Percentiles rank a stretch among this genome's conserved stretches.
These are phyloP conservation scores for Corynorhinus townsendii DNA, from an alignment of 2,113 vertebrate species.

Conservation along the genomic window DNA sequence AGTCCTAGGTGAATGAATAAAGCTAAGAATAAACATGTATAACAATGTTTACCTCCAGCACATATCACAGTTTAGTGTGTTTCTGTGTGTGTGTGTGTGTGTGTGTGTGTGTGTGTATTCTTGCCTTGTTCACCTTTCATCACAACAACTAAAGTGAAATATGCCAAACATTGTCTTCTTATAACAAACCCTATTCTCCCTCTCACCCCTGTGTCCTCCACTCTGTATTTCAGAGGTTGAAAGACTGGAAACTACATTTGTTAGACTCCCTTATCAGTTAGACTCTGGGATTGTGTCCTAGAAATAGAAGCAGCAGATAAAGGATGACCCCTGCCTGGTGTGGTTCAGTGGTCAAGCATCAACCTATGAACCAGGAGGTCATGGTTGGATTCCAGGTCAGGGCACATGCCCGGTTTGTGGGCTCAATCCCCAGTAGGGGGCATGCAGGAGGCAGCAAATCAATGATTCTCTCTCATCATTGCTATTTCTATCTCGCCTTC, in stretches of 20 bases:
- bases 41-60: neutral
- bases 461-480: too few species aligned
- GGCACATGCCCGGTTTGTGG: too few species aligned
- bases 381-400: too few species aligned
- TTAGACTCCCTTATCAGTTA: neutral
- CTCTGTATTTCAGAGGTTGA: neutral
- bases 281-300: neutral
- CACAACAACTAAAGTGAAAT: neutral
- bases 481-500: too few species aligned
- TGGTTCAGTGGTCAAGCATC: too few species aligned
- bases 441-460: too few species aligned
- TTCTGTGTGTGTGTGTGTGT: neutral
- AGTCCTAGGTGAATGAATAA: neutral
- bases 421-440: too few species aligned
- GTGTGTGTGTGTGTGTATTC: neutral
- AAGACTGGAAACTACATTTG: neutral
- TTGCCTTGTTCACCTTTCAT: neutral
- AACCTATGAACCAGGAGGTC: too few species aligned
- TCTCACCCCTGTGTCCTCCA: rapidly evolving
- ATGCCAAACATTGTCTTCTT: neutral
- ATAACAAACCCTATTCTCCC: rapidly evolving
- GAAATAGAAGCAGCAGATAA: neutral
- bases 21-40: neutral
- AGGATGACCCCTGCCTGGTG: too few species aligned
- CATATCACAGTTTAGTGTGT: neutral